A percentile compares a stretch with the other conserved stretches of the same genome.
phyloP scores from a whole-genome alignment of 2,888 invertebrate species.

The Boloria euphrosyne region DNA sequence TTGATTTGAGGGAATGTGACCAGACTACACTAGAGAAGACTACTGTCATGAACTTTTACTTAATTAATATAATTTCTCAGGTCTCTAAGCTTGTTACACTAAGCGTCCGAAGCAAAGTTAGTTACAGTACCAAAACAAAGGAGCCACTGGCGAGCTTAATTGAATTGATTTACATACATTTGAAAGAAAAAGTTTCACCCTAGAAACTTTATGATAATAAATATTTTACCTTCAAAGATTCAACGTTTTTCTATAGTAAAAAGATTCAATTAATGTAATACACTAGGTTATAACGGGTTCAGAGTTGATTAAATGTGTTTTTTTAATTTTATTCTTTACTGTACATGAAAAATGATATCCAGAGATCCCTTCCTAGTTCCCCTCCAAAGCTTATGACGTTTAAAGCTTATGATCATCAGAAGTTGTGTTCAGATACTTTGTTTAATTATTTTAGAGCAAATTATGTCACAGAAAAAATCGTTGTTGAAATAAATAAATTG shows the following conservation, averaged over 20 bases:
- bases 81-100: constrained; percentile 18
- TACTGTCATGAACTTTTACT: too few relatives aligned
- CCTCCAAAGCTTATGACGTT: too few relatives aligned
- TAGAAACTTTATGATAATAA: constrained; percentile 19
- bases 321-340: neutral
- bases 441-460: too few relatives aligned
- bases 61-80: constrained; percentile 15
- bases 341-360: neutral
- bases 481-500: too few relatives aligned
- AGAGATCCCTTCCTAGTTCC: too few relatives aligned
- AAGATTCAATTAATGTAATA: neutral
- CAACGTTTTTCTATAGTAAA: constrained; percentile 42
- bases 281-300: neutral
- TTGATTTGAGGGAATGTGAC: too few relatives aligned
- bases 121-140: constrained; percentile 36
- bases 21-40: too few relatives aligned
- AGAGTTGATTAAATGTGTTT: neutral
- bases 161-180: constrained; percentile 60
- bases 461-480: too few relatives aligned
- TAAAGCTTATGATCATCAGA: too few relatives aligned
- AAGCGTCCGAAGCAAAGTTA: constrained; percentile 17
- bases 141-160: constrained; percentile 42
- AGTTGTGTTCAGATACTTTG: too few relatives aligned
- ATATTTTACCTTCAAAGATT: constrained; percentile 51
- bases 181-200: constrained; percentile 53